Base-by-base conservation (phyloP, 2,888 invertebrate species). In the Caradrina kadenii region DNA sequence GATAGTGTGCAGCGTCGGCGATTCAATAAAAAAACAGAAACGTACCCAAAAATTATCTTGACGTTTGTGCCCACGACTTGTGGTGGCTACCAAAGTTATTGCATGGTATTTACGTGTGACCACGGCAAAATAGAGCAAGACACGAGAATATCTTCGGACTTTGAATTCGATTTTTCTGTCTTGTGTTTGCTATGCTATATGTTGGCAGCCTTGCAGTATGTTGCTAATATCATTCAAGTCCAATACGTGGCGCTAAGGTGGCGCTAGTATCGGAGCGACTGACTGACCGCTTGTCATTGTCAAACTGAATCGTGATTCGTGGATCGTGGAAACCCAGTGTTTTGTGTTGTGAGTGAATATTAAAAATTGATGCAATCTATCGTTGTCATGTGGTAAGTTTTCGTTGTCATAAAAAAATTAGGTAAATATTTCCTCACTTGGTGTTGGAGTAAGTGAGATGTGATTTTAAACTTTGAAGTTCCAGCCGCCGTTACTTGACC, bases 301-400 rank as follows among this genome's bases (percentile, higher is more conserved):
- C 88, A 87, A 88, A 87, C 79, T 84, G 75, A 85, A 81, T 84
- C 81, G 87, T 84, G 89, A 85, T 85, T 89, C 88, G 90, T 90
- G 90, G 89, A 89, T 89, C 88, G 90, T 90, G 90, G 89, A 89
- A 88, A 87, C 86, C 82, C 73, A 90, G 91, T 93, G 94, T 93
- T 92, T 92, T 93, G 95, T 95, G 94, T 93, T 94, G 94, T 94
- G 94, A 91, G 91, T 94, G 93, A 91, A 90, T 91, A 90, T 91
- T 86, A 84, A 88, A 89, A 90, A 92, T 86, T 93, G 85, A 88
- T 88, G 82, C 88, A 88, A 89, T 89, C 84, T 91, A 82, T 85
- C 87, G 83, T 89, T 93, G 94, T 94, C 90, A 94, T 94, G 94
- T 92, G 95, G 96, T 96, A 88, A 95, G 96, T 94, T 87, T 85